phyloP scores from a whole-genome alignment of 2,888 invertebrate genomes.

The Lutraria lutraria region DNA sequence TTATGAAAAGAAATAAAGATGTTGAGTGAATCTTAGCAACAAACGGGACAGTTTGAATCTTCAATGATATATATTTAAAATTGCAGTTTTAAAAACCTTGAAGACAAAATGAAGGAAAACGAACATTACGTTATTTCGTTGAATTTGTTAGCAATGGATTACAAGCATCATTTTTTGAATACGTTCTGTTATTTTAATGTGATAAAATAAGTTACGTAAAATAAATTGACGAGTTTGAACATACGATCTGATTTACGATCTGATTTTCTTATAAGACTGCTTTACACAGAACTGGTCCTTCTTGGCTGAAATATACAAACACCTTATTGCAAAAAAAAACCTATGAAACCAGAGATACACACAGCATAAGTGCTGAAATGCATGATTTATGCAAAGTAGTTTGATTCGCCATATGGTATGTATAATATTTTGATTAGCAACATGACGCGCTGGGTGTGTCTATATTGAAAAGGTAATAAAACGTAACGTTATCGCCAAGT shows the following conservation, averaged over 20 bases:
- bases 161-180: too few species aligned
- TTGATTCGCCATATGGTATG: background rate
- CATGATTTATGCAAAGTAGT: background rate
- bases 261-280: background rate
- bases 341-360: background rate
- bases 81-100: background rate
- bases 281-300: too few species aligned
- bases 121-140: background rate
- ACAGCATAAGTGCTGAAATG: background rate
- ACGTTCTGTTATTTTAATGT: background rate
- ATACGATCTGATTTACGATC: background rate
- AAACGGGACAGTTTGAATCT: background rate
- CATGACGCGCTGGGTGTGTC: background rate
- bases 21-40: background rate
- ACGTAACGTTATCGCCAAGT: background rate
- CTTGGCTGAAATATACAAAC: background rate
- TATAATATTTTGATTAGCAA: slow-evolving; percentile 7
- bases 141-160: background rate
- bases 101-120: background rate
- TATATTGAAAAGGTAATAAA: background rate
- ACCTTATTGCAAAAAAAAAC: background rate
- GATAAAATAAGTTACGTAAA: background rate
- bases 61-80: background rate
- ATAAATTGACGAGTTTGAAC: background rate
- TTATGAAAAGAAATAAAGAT: background rate